A percentile compares a stretch with the other conserved stretches of the same genome.
Conservation (phyloP, 2,113 vertebrate genomes). For the Nannospalax galili region DNA sequence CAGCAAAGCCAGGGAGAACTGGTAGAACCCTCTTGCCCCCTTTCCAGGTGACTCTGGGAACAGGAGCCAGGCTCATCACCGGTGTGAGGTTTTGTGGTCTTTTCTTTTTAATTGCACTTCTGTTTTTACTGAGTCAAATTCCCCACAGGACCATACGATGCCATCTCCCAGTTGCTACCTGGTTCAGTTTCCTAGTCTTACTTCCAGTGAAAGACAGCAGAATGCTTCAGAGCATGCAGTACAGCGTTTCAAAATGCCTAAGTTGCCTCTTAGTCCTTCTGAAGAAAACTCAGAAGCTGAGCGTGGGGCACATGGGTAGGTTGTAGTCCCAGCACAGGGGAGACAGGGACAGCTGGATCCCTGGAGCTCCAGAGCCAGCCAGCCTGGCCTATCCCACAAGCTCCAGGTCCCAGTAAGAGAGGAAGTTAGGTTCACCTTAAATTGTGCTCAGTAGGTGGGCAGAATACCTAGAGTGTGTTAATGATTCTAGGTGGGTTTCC, state of each 20-base stretch:
- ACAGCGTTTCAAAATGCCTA: not conserved
- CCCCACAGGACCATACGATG: not conserved
- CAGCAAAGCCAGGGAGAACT: fast-evolving
- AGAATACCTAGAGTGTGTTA: too few species aligned
- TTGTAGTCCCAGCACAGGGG: too few species aligned
- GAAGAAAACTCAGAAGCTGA: not conserved
- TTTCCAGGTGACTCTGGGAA: not conserved
- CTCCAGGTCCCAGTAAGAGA: not conserved
- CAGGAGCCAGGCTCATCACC: fast-evolving
- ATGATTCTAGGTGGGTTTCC: too few species aligned
- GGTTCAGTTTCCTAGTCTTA: not conserved
- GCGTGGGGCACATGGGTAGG: too few species aligned
- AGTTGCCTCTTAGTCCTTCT: not conserved
- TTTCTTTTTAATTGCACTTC: not conserved
- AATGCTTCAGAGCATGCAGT: not conserved
- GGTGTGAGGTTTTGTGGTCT: not conserved
- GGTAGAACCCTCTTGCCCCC: too few species aligned
- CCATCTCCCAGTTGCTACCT: not conserved
- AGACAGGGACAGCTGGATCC: too few species aligned
- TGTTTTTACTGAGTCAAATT: not conserved
- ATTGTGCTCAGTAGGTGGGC: too few species aligned
- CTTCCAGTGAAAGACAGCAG: not conserved
- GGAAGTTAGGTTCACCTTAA: too few species aligned
- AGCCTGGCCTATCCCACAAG: not conserved
- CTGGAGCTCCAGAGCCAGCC: not conserved